phyloP scores from a whole-genome alignment of 2,888 invertebrate genomes.

The Thalpophila matura region DNA sequence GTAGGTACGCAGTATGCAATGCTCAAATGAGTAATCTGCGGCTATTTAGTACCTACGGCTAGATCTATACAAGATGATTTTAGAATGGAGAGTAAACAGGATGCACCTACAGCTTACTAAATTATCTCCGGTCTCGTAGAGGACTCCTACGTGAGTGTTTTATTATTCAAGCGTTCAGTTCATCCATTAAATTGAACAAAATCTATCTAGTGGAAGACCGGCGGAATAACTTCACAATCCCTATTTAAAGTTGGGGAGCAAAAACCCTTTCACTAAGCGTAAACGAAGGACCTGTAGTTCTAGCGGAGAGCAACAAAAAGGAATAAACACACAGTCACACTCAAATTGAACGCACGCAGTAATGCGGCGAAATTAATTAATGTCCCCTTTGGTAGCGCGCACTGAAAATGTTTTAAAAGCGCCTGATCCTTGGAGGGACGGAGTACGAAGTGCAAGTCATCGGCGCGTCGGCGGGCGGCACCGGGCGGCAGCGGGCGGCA shows the following conservation, averaged over 20 bases:
- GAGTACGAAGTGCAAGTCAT: conserved; percentile 83
- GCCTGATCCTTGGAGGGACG: conserved; percentile 73
- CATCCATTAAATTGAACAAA: conserved; percentile 49
- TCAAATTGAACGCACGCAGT: conserved; percentile 79
- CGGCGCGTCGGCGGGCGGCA: conserved; percentile 68
- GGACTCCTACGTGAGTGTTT: conserved; percentile 52
- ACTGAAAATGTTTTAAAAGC: conserved; percentile 82
- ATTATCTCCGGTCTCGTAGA: conserved; percentile 44
- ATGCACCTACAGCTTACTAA: conserved; percentile 48
- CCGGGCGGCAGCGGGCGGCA: conserved; percentile 30
- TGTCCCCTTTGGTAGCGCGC: conserved; percentile 78
- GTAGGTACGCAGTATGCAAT: conserved; percentile 31
- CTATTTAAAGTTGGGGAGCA: conserved; percentile 42
- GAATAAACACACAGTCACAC: conserved; percentile 74
- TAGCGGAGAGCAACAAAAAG: conserved; percentile 67
- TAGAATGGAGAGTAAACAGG: conserved; percentile 51
- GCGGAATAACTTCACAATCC: conserved; percentile 38
- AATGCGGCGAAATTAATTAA: conserved; percentile 87
- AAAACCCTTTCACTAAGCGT: conserved; percentile 52
- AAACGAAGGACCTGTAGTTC: conserved; percentile 46
- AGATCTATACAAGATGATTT: conserved; percentile 24
- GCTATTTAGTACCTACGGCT: conserved; percentile 29
- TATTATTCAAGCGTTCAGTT: conserved; percentile 42
- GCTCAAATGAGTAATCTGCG: conserved; percentile 54
- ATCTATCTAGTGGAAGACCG: conserved; percentile 28